Base-by-base conservation (phyloP, 2,797 vertebrate genomes). In the Streptopelia turtur region DNA sequence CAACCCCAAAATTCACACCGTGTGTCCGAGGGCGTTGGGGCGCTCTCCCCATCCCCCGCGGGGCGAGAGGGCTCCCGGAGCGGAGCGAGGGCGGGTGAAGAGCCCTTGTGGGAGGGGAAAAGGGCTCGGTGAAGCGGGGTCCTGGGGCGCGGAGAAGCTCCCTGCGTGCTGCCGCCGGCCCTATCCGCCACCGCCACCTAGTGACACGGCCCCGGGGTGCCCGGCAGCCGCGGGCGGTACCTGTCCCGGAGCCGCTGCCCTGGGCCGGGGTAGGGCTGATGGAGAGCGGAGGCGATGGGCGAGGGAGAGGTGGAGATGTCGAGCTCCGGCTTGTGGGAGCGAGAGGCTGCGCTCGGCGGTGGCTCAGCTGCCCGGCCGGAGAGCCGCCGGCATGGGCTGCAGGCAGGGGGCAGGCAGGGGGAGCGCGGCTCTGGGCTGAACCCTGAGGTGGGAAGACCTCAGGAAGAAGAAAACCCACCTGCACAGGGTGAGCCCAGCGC, bases 121-220 rank as follows among this genome's bases (percentile, higher is more conserved):
- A 8, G 33, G 41, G 8, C 27, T 35, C 21, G 33, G 8, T 21
- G 25, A 13, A 49, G 47, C 6, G 37, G 7, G 11, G 21, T 16
- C 22, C n/a, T 3, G 41, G 41, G 28, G 17, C 30, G 22, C 14
- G 12, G 41, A 6, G 47, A 6, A 13, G 53, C 28, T 15, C 24
- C 24, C 18, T 17, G 55, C 30, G 11, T 3, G 31, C 8, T 31
- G 41, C 31, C 52, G 4, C 61, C 45, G 83, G 35, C 59, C 92
- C 95, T 97, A 97, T 96, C 87, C 90, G n/a, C 75, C 95, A 94
- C 61, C 95, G 97, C 97, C 97, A 97, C 91, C 97, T 97, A 96
- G 86, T 93, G 97, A 96, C 45, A 66, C 47, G 85, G 60, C 16
- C 68, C 35, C 35, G 57, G n/a, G 56, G 52, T 17, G 52, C 16